phyloP scores from a whole-genome alignment of 2,888 invertebrate genomes.

The Synanthedon tipuliformis region DNA sequence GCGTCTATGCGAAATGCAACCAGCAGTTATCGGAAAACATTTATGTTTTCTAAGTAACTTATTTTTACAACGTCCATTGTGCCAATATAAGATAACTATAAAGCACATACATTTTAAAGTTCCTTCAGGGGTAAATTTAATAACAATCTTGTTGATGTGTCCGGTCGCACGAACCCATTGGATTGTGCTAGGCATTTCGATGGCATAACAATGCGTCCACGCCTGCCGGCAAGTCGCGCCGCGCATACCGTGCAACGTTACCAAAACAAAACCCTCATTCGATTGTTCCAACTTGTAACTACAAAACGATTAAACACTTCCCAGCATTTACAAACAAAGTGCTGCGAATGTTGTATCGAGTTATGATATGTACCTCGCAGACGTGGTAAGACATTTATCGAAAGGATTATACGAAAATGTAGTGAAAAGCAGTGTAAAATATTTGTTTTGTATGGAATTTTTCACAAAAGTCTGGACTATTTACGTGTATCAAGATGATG shows the following conservation, averaged over 20 bases:
- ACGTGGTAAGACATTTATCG: constrained; percentile 14
- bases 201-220: constrained; percentile 47
- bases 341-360: constrained; percentile 24
- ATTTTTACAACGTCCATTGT: no score
- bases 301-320: constrained; percentile 59
- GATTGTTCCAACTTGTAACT: constrained; percentile 55
- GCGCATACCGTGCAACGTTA: constrained; percentile 40
- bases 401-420: constrained; percentile 38
- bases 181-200: constrained; percentile 36
- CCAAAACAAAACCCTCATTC: constrained; percentile 54
- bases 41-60: no score
- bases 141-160: constrained; percentile 12
- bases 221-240: constrained; percentile 34
- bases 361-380: constrained; percentile 8
- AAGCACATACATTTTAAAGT: no score
- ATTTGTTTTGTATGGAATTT: constrained; percentile 18
- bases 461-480: constrained; percentile 20
- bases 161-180: constrained; percentile 49
- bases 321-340: constrained; percentile 53
- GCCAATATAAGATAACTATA: no score
- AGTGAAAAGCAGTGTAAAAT: constrained; percentile 35
- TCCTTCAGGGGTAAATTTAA: not conserved
- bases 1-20: no score
- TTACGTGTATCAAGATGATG: constrained; percentile 27
- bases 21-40: no score